phyloP scores from a whole-genome alignment of 2,113 vertebrate species.

The Entomyzon cyanotis region DNA sequence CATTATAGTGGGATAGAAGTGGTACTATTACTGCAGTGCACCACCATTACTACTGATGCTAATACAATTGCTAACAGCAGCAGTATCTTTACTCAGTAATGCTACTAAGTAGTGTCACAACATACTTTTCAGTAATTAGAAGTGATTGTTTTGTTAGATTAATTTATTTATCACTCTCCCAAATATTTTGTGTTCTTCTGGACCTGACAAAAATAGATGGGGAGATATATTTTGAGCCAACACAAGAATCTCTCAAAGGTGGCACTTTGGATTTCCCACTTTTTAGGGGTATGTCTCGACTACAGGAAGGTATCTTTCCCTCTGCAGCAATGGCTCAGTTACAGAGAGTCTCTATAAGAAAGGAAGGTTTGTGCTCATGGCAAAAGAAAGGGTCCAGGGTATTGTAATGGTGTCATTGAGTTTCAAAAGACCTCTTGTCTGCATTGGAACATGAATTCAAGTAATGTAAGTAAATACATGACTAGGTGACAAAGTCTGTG shows the following conservation, averaged over 20 bases:
- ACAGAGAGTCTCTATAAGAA: neutral
- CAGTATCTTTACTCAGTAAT: neutral
- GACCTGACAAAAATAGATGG: neutral
- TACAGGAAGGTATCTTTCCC: neutral
- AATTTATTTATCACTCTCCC: neutral
- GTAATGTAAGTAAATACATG: neutral
- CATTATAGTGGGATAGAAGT: neutral
- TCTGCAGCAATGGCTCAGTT: neutral
- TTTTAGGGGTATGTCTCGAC: accelerated
- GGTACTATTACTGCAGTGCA: neutral
- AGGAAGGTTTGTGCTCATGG: neutral
- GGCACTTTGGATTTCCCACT: neutral
- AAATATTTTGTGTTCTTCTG: neutral
- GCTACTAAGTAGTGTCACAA: neutral
- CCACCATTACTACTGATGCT: neutral
- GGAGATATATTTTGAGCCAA: neutral
- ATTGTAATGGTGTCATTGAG: neutral
- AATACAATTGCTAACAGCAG: neutral
- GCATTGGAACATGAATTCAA: neutral
- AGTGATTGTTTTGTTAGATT: neutral
- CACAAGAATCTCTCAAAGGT: neutral
- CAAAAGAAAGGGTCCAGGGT: neutral
- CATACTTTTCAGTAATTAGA: neutral
- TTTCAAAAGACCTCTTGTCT: neutral
- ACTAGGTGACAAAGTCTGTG: neutral